phyloP scores from a whole-genome alignment of 2,888 invertebrate species.

The Diarsia mendica region DNA sequence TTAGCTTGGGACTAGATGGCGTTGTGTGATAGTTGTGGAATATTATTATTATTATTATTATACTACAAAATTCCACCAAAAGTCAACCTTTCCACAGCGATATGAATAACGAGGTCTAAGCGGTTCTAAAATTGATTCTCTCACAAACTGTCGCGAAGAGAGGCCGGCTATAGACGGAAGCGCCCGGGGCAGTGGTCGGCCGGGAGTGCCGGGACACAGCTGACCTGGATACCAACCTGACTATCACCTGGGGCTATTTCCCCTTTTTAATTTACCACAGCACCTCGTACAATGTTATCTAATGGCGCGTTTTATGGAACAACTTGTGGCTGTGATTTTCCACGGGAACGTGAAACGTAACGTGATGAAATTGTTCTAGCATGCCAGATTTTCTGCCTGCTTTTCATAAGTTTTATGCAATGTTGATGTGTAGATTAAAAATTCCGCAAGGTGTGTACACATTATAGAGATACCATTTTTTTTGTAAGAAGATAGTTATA shows the following conservation, averaged over 20 bases:
- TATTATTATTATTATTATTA: no score
- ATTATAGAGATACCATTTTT: no score
- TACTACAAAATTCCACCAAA: not conserved
- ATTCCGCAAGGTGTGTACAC: not conserved
- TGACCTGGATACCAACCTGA: slow-evolving; percentile 65
- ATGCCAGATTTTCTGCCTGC: fast-evolving
- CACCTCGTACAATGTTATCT: slow-evolving; percentile 44
- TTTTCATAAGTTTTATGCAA: not conserved
- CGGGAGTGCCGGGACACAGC: slow-evolving; percentile 43
- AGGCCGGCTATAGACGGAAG: slow-evolving; percentile 49
- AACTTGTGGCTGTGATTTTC: slow-evolving; percentile 25
- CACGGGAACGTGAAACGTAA: not conserved
- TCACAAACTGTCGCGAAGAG: slow-evolving; percentile 43
- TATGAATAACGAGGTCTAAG: slow-evolving; percentile 45
- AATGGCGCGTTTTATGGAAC: slow-evolving; percentile 37
- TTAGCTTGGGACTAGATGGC: no score
- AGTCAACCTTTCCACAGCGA: not conserved
- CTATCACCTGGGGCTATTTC: slow-evolving; percentile 65
- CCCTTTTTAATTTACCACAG: slow-evolving; percentile 66
- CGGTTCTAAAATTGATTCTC: slow-evolving; percentile 56
- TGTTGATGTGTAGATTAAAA: not conserved
- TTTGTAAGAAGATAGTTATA: no score
- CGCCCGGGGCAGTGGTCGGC: slow-evolving; percentile 58
- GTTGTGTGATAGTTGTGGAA: no score
- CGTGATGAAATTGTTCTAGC: not conserved